These are phyloP conservation scores for Tachysurus fulvidraco DNA, from an alignment of 2,113 vertebrate species.

Conservation along the genomic window DNA sequence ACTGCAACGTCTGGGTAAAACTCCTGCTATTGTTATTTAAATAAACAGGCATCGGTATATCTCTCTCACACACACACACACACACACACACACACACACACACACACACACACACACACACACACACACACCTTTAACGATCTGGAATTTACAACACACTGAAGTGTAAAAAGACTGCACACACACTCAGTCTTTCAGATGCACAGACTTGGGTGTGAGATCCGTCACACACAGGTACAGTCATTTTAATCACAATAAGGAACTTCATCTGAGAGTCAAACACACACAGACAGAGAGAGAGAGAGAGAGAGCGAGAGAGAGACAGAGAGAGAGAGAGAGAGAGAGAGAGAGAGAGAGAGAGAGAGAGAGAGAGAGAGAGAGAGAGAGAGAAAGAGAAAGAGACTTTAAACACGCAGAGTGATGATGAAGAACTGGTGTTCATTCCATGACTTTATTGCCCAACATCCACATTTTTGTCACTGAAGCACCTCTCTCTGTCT, in stretches of 20 bases:
- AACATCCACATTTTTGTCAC: neutral
- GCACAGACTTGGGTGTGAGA: slow-evolving; percentile 23
- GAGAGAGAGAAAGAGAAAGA: neutral
- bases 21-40: too few relatives aligned
- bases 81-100: too few relatives aligned
- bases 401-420: slow-evolving; percentile 20
- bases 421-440: slow-evolving; percentile 16
- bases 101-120: too few relatives aligned
- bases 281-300: neutral
- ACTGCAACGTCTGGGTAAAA: too few relatives aligned
- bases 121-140: slow-evolving; percentile 11
- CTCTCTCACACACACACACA: too few relatives aligned
- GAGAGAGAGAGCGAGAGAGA: neutral
- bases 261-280: neutral
- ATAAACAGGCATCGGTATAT: too few relatives aligned
- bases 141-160: slow-evolving; percentile 50
- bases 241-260: slow-evolving; percentile 49
- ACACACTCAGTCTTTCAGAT: slow-evolving; percentile 39
- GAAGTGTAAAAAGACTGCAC: slow-evolving; percentile 28
- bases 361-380: neutral
- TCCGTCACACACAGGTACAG: slow-evolving; percentile 26
- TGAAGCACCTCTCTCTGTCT: neutral
- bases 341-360: neutral
- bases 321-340: neutral
- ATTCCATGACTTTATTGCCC: neutral